A percentile compares a stretch with the other conserved stretches of the same genome.
phyloP scores from a whole-genome alignment of 2,888 invertebrate genomes.

The Villa cingulata region DNA sequence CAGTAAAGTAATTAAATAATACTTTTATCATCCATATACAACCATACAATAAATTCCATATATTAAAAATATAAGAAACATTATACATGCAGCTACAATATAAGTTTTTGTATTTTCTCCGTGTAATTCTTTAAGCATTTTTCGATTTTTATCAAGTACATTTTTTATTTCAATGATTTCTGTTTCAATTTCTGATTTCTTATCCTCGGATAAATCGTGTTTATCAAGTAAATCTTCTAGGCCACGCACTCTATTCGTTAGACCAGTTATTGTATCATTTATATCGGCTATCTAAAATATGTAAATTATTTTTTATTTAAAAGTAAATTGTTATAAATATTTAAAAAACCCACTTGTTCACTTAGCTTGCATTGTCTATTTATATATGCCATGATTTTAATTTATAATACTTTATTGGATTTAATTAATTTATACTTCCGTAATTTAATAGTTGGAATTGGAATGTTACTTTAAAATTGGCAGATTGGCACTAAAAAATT shows the following conservation, averaged over 20 bases:
- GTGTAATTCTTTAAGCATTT: constrained; percentile 5
- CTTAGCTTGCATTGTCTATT: background rate
- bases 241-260: constrained; percentile 4
- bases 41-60: constrained; percentile 9
- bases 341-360: background rate
- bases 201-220: background rate
- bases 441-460: too few species aligned
- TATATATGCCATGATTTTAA: background rate
- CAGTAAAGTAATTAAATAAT: background rate
- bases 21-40: background rate
- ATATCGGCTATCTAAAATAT: constrained; percentile 3
- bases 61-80: constrained; percentile 5
- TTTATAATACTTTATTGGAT: too few species aligned
- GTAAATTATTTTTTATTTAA: background rate
- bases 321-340: background rate
- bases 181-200: constrained; percentile 1
- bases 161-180: constrained; percentile 10
- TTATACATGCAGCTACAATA: constrained; percentile 2
- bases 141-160: constrained; percentile 6
- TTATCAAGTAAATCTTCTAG: constrained; percentile 8
- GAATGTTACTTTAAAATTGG: too few species aligned
- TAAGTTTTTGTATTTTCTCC: constrained; percentile 10
- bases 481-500: too few species aligned
- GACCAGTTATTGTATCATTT: constrained; percentile 6
- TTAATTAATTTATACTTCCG: too few species aligned